phyloP scores from a whole-genome alignment of 2,797 vertebrate species.

The Chrosomus eos region DNA sequence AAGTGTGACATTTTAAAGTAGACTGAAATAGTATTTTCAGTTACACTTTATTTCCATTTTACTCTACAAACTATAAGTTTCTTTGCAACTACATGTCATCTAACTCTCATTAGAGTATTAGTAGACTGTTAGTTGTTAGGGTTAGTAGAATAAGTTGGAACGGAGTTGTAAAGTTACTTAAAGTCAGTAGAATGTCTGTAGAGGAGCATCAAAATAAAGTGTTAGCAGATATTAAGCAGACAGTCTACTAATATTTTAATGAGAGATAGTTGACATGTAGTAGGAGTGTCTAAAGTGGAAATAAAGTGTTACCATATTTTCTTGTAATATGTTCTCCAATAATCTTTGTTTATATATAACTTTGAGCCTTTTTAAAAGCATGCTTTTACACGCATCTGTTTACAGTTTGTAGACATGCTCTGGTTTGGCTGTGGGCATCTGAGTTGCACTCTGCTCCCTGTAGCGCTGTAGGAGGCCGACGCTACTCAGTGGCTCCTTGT shows the following conservation, averaged over 20 bases:
- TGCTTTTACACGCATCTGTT: conserved; percentile 60
- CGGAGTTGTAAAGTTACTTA: neutral
- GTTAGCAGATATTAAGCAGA: neutral
- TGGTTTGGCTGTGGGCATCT: conserved; percentile 51
- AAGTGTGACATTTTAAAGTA: neutral
- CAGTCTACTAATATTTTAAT: neutral
- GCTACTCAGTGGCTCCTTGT: conserved; percentile 70
- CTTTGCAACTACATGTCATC: neutral
- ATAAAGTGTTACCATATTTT: neutral
- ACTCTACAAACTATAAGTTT: neutral
- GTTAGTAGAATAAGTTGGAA: neutral
- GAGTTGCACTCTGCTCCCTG: conserved; percentile 42
- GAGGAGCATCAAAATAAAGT: neutral
- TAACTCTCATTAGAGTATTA: neutral
- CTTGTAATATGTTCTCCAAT: neutral
- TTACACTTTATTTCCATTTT: neutral
- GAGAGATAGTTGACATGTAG: neutral
- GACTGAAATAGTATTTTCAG: neutral
- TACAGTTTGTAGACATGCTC: conserved; percentile 56
- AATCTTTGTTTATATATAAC: neutral
- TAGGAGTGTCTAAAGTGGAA: neutral
- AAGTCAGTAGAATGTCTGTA: neutral
- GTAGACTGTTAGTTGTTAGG: neutral
- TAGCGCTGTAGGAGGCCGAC: conserved; percentile 61
- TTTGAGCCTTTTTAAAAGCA: conserved; percentile 21